A percentile compares a stretch with the other conserved stretches of the same genome.
These are phyloP conservation scores for Medauroidea extradentata DNA, from an alignment of 1,140 invertebrate species.

Conservation along the genomic window DNA sequence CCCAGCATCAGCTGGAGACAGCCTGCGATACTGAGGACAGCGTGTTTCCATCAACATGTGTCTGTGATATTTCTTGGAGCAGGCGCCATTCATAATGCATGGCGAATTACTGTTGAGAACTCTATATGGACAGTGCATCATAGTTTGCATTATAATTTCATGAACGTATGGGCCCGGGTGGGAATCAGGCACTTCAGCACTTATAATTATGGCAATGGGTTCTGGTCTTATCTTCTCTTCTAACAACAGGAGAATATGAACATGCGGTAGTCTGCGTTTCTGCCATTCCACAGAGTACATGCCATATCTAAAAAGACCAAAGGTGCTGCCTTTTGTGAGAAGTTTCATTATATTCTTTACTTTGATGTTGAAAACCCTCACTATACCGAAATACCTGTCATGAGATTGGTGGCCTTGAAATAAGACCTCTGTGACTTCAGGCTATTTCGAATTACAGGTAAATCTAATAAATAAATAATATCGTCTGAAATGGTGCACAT, in stretches of 20 bases:
- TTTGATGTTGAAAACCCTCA: conserved; percentile 22
- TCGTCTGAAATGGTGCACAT: conserved; percentile 2
- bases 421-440: conserved; percentile 11
- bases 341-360: conserved; percentile 15
- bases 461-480: conserved; percentile 45
- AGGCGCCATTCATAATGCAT: too few species aligned
- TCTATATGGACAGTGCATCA: too few species aligned
- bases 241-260: conserved; percentile 47
- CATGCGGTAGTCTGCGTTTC: conserved; percentile 41
- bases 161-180: conserved; percentile 31
- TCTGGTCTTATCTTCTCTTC: conserved; percentile 37
- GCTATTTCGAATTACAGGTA: conserved; percentile 45
- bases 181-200: conserved; percentile 50
- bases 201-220: conserved; percentile 46
- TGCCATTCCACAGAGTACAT: conserved; percentile 16
- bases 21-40: too few species aligned
- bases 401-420: too few species aligned
- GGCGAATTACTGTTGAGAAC: too few species aligned
- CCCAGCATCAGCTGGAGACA: too few species aligned
- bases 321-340: not conserved
- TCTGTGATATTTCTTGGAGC: too few species aligned
- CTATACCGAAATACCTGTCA: conserved; percentile 32
- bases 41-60: too few species aligned
- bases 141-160: too few species aligned
- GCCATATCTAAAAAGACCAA: not conserved